Conservation (phyloP, 2,888 invertebrate species). For the Drosophila kambysellisi region DNA sequence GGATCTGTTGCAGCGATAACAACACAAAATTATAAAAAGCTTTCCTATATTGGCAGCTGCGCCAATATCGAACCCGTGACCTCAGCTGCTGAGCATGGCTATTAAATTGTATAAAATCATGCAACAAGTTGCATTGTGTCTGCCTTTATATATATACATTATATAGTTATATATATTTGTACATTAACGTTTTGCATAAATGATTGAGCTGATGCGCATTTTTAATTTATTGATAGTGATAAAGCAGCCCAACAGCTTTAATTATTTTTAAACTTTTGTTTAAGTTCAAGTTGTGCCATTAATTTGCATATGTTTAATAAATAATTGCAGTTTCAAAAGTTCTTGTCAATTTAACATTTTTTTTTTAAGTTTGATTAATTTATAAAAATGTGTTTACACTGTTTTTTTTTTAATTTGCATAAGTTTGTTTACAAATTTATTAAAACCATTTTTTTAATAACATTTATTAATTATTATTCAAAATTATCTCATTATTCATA, state of each 20-base stretch:
- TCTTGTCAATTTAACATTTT: not conserved
- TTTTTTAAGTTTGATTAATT: not conserved
- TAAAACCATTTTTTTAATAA: not conserved
- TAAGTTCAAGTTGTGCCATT: not conserved
- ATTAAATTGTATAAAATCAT: slow-evolving; percentile 55
- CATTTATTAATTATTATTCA: not conserved
- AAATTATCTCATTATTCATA: not conserved
- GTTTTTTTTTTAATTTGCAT: too few relatives aligned
- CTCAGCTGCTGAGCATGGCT: slow-evolving; percentile 12
- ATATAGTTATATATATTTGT: not conserved
- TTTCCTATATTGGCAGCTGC: slow-evolving; percentile 61
- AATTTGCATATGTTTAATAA: not conserved
- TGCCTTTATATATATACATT: not conserved
- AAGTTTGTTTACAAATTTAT: not conserved
- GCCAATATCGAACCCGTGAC: slow-evolving; percentile 3
- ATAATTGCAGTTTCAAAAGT: not conserved
- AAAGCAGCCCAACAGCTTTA: too few relatives aligned
- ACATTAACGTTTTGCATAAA: not conserved
- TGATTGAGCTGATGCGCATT: not conserved
- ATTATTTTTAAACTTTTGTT: not conserved
- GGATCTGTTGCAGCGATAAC: slow-evolving; percentile 44
- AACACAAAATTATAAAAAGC: slow-evolving; percentile 57
- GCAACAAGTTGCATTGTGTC: slow-evolving; percentile 26
- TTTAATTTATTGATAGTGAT: not conserved
- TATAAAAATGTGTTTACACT: not conserved